These are phyloP conservation scores for Myiagra hebetior DNA, from an alignment of 2,113 vertebrate genomes.

Conservation along the genomic window DNA sequence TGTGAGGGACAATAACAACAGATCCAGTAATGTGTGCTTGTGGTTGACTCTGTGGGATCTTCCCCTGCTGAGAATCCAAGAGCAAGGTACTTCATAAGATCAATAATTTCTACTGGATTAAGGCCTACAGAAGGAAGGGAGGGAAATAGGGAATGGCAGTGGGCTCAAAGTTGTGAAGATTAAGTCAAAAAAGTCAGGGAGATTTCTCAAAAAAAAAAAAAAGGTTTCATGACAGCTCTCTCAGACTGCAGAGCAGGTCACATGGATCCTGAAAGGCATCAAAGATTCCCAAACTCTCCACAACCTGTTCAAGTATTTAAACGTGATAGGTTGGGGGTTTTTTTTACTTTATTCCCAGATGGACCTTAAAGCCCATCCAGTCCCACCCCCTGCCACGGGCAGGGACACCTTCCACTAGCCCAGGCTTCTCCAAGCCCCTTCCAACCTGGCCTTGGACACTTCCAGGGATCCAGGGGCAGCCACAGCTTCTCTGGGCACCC, in stretches of 20 bases:
- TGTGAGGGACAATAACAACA: neutral
- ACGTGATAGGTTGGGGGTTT: fast-evolving
- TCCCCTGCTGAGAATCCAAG: neutral
- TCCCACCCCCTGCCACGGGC: no score
- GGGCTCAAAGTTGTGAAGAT: neutral
- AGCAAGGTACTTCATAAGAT: neutral
- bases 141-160: neutral
- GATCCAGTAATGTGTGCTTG: neutral
- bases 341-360: neutral
- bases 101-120: neutral
- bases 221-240: neutral
- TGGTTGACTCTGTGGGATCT: neutral
- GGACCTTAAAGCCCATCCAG: neutral
- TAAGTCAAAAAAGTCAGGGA: neutral
- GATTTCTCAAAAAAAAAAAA: neutral
- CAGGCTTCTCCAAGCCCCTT: fast-evolving
- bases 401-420: fast-evolving
- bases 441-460: neutral
- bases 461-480: neutral
- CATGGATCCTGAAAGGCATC: neutral
- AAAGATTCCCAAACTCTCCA: neutral
- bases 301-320: neutral
- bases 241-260: neutral
- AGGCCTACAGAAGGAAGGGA: neutral
- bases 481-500: neutral